Percentiles rank a stretch among this genome's conserved stretches.
These are phyloP conservation scores for Hyles lineata DNA, from an alignment of 2,888 invertebrate genomes.

Conservation along the genomic window DNA sequence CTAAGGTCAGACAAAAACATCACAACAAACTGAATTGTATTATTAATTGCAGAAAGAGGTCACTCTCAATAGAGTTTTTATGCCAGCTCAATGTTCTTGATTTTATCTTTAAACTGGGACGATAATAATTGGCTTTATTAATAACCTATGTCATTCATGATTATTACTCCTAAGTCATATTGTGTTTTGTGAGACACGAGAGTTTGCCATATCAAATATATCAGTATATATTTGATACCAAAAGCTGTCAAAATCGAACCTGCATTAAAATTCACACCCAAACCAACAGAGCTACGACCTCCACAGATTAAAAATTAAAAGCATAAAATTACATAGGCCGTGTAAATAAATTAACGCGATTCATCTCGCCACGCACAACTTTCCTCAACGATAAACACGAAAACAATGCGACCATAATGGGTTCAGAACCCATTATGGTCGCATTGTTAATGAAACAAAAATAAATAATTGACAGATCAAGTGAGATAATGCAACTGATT, in stretches of 20 bases:
- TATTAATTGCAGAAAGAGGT: constrained; percentile 32
- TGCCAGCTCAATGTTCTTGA: not conserved
- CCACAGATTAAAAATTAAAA: not conserved
- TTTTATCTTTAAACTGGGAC: not conserved
- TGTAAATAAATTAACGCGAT: not conserved
- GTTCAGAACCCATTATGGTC: no score
- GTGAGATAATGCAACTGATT: constrained; percentile 46
- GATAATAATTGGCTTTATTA: no score
- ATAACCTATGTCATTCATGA: no score
- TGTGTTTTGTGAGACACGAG: no score
- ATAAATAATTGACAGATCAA: constrained; percentile 33
- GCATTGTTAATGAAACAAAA: constrained; percentile 34
- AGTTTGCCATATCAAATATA: no score
- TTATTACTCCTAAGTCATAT: no score
- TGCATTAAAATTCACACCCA: no score
- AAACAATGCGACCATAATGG: constrained; percentile 31
- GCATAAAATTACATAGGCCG: not conserved
- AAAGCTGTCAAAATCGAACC: no score
- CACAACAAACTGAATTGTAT: constrained; percentile 25
- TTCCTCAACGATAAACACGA: not conserved
- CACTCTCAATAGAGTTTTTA: constrained; percentile 36
- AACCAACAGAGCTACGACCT: not conserved
- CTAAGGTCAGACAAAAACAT: constrained; percentile 40
- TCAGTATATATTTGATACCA: no score
- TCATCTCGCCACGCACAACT: not conserved